Evolutionary conservation across 2,113 vertebrate species (phyloP).

Genomic region (Sinocyclocheilus grahami): DNA sequence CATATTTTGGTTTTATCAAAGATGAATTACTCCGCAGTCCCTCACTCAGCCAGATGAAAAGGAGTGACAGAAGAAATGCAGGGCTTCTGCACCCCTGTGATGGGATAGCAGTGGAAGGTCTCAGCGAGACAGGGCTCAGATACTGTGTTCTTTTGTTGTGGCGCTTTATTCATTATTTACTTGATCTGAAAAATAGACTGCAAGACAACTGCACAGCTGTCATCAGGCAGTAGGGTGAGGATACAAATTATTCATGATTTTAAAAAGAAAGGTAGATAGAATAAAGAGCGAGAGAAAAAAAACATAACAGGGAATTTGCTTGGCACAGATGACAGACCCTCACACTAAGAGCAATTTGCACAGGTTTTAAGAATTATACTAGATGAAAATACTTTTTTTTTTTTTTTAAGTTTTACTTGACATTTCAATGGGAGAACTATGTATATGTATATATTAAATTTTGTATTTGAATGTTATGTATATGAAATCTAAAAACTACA

Average conservation of each 20-base stretch:
- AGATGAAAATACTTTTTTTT: no score
- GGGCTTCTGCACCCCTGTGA: constrained; percentile 12
- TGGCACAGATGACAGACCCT: constrained; percentile 56
- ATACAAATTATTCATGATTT: constrained; percentile 79
- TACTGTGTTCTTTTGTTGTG: constrained; percentile 74
- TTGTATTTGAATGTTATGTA: not conserved
- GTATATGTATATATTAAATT: not conserved
- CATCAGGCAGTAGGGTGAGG: constrained; percentile 71
- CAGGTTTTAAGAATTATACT: constrained; percentile 18
- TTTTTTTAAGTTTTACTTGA: no score
- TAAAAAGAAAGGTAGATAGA: constrained; percentile 67
- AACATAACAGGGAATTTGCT: constrained; percentile 59
- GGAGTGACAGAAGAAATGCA: constrained; percentile 15
- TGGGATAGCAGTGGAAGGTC: not conserved
- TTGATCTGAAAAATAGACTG: constrained; percentile 78
- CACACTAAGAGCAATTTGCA: constrained; percentile 45
- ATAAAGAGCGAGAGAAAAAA: constrained; percentile 45
- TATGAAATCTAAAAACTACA: not conserved
- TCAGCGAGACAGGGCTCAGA: constrained; percentile 58
- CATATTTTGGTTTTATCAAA: not conserved
- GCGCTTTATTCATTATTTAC: constrained; percentile 80
- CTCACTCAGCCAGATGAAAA: not conserved
- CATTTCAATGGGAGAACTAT: not conserved
- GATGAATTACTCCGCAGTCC: not conserved
- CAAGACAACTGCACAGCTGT: constrained; percentile 78